These are phyloP conservation scores for Limonius californicus DNA, from an alignment of 1,140 invertebrate species.

Conservation along the genomic window DNA sequence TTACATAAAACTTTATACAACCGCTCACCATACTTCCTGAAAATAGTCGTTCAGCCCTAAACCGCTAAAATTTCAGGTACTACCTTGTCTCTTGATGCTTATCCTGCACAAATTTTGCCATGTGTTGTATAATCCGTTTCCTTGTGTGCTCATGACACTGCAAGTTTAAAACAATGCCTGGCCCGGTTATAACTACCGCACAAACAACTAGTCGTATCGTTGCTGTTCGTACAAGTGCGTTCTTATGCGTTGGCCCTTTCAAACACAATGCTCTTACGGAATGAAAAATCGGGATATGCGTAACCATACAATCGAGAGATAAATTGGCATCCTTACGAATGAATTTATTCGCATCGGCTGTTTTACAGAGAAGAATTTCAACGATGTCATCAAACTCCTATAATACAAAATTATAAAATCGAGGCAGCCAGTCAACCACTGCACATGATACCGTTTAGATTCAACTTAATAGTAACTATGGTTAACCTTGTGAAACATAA, in stretches of 20 bases:
- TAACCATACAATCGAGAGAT: slow-evolving; percentile 57
- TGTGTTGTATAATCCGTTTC: slow-evolving; percentile 37
- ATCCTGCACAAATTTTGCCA: slow-evolving; percentile 42
- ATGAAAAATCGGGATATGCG: slow-evolving; percentile 49
- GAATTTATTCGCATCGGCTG: slow-evolving; percentile 62
- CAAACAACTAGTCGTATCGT: slow-evolving; percentile 40
- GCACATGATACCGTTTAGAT: no score
- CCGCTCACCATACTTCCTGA: slow-evolving; percentile 40
- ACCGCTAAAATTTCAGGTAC: slow-evolving; percentile 2
- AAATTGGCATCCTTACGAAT: slow-evolving; percentile 62
- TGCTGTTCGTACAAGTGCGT: slow-evolving; percentile 39
- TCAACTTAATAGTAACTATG: no score
- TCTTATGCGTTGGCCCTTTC: slow-evolving; percentile 46
- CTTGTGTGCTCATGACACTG: slow-evolving; percentile 37
- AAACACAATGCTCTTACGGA: slow-evolving; percentile 40
- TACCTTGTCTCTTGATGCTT: slow-evolving; percentile 41
- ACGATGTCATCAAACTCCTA: slow-evolving; percentile 62
- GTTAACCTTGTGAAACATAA: no score
- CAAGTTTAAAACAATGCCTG: slow-evolving; percentile 34
- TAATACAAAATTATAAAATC: slow-evolving; percentile 15
- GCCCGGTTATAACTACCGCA: slow-evolving; percentile 39
- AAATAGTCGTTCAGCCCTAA: no score
- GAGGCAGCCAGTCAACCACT: no score
- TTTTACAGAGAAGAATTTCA: slow-evolving; percentile 55
- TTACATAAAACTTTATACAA: slow-evolving; percentile 39